A percentile compares a stretch with the other conserved stretches of the same genome.
Evolutionary conservation across 2,797 vertebrate species (phyloP).

Genomic region (Borostomias antarcticus): DNA sequence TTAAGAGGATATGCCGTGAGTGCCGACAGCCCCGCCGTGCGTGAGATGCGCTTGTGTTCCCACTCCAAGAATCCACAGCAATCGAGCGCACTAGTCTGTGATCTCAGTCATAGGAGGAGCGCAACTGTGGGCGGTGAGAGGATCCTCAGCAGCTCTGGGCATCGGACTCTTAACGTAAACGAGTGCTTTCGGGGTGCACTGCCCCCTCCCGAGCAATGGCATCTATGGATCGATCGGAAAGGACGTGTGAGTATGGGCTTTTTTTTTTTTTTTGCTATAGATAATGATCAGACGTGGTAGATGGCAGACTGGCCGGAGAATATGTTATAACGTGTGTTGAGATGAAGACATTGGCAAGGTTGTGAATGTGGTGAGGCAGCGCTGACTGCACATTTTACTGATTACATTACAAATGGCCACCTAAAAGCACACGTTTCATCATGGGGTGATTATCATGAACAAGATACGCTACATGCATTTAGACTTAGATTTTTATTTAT

Average conservation of each 20-base stretch:
- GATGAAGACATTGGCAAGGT: constrained; percentile 31
- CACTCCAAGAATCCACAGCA: constrained; percentile 70
- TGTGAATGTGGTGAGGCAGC: constrained; percentile 18
- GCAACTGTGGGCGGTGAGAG: constrained; percentile 34
- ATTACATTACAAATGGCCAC: constrained; percentile 36
- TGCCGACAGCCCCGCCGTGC: constrained; percentile 51
- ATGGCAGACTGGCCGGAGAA: neutral
- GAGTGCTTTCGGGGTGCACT: constrained; percentile 48
- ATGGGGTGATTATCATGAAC: too few species aligned
- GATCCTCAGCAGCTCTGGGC: constrained; percentile 41
- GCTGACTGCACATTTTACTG: constrained; percentile 57
- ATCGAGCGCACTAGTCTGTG: constrained; percentile 39
- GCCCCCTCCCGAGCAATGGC: constrained; percentile 61
- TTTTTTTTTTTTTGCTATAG: neutral
- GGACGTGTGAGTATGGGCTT: constrained; percentile 69
- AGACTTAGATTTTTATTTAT: too few species aligned
- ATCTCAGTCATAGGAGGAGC: constrained; percentile 63
- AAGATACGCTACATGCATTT: too few species aligned
- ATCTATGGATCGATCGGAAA: constrained; percentile 61
- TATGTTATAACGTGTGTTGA: constrained; percentile 17
- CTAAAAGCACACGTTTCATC: too few species aligned
- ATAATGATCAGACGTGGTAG: too few species aligned
- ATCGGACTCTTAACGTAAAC: constrained; percentile 46
- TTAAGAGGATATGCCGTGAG: constrained; percentile 25
- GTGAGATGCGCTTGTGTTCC: constrained; percentile 60